These are phyloP conservation scores for Clamator glandarius DNA, from an alignment of 2,797 vertebrate genomes.

Conservation along the genomic window DNA sequence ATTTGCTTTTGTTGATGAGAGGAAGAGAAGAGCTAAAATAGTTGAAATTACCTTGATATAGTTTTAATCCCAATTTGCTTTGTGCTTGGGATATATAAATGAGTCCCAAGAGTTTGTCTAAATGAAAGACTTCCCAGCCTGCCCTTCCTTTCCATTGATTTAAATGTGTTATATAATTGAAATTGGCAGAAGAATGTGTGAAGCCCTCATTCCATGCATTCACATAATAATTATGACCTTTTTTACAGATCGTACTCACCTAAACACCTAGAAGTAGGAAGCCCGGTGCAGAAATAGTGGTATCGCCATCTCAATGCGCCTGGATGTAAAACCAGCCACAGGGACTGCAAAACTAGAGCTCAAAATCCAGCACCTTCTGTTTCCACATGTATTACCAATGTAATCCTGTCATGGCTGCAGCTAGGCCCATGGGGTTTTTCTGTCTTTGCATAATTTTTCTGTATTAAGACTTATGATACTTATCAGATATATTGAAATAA, in stretches of 20 bases:
- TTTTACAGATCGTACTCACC: not conserved
- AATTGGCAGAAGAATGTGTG: not conserved
- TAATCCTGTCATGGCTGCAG: not conserved
- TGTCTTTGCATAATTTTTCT: not conserved
- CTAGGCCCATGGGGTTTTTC: not conserved
- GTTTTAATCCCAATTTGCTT: not conserved
- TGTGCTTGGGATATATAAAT: not conserved
- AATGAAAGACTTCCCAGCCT: not conserved
- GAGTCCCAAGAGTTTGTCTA: not conserved
- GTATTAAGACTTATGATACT: not conserved
- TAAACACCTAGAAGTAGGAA: not conserved
- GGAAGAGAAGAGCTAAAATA: not conserved
- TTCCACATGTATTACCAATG: not conserved
- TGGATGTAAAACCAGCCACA: not conserved
- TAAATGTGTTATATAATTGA: not conserved
- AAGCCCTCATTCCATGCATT: fast-evolving
- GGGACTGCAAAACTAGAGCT: not conserved
- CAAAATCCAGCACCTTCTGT: not conserved
- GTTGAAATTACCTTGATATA: not conserved
- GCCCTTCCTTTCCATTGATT: not conserved
- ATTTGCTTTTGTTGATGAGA: not conserved
- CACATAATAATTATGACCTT: not conserved
- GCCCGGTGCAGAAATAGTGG: not conserved
- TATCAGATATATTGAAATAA: constrained; percentile 38
- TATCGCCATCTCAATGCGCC: not conserved